Conservation (phyloP, 2,888 invertebrate genomes). For the Lumbricus terrestris region DNA sequence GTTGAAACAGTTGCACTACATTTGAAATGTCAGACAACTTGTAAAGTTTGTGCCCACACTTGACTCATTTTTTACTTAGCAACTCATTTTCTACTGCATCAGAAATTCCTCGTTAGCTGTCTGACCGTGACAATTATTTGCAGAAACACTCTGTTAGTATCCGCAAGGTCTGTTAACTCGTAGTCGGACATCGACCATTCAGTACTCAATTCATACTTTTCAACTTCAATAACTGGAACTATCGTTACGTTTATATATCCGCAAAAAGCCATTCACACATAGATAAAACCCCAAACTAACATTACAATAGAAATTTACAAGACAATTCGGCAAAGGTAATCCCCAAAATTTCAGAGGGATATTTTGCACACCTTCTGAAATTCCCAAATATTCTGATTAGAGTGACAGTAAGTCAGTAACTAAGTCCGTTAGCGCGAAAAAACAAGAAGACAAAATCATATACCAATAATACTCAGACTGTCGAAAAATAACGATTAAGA, state of each 20-base stretch:
- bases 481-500: neutral
- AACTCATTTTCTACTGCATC: neutral
- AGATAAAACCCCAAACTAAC: neutral
- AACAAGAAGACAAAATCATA: neutral
- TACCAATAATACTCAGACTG: neutral
- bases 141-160: neutral
- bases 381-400: neutral
- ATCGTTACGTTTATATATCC: neutral
- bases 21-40: neutral
- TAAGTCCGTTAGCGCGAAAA: neutral
- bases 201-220: neutral
- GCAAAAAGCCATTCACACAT: neutral
- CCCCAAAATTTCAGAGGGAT: neutral
- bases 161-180: neutral
- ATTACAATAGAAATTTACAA: neutral
- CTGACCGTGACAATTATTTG: neutral
- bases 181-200: neutral
- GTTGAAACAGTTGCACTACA: no score
- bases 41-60: neutral
- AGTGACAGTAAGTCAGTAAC: neutral
- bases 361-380: neutral
- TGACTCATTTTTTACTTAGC: neutral
- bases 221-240: neutral
- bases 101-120: neutral
- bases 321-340: neutral